phyloP scores from a whole-genome alignment of 2,797 vertebrate species.

The Phataginus tricuspis region DNA sequence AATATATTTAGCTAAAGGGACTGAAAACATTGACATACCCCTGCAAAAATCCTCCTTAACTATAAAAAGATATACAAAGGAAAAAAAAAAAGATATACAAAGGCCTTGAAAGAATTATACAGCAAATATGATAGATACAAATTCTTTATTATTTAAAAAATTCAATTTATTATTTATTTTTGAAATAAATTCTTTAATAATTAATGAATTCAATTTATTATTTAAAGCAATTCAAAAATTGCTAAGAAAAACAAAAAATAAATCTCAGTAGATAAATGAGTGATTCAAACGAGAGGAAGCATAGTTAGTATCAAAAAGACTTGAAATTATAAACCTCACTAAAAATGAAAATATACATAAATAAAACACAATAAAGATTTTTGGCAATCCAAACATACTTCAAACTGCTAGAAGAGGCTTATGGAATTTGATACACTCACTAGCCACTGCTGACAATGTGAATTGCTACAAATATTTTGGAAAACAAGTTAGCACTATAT shows the following conservation, averaged over 20 bases:
- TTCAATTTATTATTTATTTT: too few relatives aligned
- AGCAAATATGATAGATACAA: neutral
- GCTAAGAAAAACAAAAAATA: constrained; percentile 3
- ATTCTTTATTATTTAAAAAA: neutral
- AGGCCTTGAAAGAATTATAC: neutral
- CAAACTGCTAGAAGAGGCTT: neutral
- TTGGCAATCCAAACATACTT: neutral
- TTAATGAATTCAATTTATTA: neutral
- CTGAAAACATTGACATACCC: neutral
- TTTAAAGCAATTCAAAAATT: constrained; percentile 1
- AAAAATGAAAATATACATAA: neutral
- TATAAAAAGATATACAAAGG: neutral
- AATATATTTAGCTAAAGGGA: neutral
- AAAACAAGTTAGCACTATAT: neutral
- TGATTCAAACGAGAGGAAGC: neutral
- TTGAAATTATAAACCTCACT: neutral
- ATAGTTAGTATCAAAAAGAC: neutral
- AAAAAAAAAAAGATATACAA: neutral
- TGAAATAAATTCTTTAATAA: too few relatives aligned
- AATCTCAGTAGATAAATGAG: neutral
- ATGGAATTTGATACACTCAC: neutral
- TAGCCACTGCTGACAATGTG: neutral
- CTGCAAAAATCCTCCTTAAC: neutral
- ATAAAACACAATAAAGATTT: neutral
- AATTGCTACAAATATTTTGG: constrained; percentile 2